phyloP scores from a whole-genome alignment of 2,113 vertebrate species.

The Pogonocichla stellata region DNA sequence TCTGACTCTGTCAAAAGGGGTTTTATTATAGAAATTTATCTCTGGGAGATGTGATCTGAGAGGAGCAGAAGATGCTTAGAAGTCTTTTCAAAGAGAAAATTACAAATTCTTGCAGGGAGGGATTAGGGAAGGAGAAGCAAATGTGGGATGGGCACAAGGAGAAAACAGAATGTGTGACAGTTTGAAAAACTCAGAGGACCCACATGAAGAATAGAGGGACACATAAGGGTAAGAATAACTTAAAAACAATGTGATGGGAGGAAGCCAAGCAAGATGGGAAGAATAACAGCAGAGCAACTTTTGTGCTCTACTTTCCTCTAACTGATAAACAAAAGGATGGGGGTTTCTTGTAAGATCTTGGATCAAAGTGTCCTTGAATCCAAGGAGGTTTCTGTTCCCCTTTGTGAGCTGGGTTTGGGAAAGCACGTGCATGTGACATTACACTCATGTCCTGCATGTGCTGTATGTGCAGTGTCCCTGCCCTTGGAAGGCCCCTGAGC shows the following conservation, averaged over 20 bases:
- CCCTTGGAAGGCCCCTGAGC: not conserved
- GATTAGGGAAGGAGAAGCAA: not conserved
- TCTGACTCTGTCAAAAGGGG: not conserved
- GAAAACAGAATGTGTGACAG: not conserved
- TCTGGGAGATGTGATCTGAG: not conserved
- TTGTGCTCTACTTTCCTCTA: not conserved
- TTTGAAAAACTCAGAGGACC: not conserved
- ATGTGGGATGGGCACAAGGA: not conserved
- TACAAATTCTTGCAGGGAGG: not conserved
- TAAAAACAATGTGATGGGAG: not conserved
- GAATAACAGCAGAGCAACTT: not conserved
- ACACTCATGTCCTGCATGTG: not conserved
- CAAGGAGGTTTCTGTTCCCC: not conserved
- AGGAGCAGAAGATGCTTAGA: not conserved
- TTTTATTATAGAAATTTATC: not conserved
- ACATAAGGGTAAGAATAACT: not conserved
- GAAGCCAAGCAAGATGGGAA: not conserved
- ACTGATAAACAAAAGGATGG: not conserved
- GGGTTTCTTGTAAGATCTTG: not conserved
- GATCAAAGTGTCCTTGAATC: not conserved
- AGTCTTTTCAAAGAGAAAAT: not conserved
- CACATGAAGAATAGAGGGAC: not conserved
- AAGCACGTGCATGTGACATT: not conserved
- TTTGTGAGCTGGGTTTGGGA: not conserved
- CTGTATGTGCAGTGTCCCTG: accelerated